Conservation (phyloP, 2,113 vertebrate genomes). For the Zapornia atra region DNA sequence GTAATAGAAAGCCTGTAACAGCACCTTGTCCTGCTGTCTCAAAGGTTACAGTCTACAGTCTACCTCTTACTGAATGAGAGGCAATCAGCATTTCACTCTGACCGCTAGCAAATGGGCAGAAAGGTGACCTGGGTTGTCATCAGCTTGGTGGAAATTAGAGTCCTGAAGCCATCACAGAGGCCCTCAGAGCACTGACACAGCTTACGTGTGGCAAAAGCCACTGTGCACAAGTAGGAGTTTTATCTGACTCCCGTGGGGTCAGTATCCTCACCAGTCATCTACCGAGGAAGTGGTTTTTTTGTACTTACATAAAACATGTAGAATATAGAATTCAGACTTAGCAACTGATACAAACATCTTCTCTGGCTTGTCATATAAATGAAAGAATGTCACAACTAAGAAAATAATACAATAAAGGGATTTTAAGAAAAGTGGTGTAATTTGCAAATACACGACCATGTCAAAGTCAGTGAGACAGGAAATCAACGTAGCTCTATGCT, state of each 20-base stretch:
- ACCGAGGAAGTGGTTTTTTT: not conserved
- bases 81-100: not conserved
- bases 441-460: not conserved
- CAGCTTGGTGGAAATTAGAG: not conserved
- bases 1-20: not conserved
- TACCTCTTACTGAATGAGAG: not conserved
- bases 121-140: not conserved
- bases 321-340: not conserved
- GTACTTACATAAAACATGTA: not conserved
- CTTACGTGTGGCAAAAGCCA: not conserved
- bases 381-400: not conserved
- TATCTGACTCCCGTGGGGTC: not conserved
- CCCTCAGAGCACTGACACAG: not conserved
- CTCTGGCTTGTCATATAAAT: not conserved
- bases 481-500: not conserved
- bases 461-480: not conserved
- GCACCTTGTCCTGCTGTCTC: fast-evolving
- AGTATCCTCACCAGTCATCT: not conserved
- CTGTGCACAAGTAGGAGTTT: fast-evolving
- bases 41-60: not conserved
- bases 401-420: not conserved
- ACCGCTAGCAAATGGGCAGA: not conserved
- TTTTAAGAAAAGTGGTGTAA: not conserved
- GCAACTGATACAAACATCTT: not conserved
- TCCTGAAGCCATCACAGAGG: not conserved